A percentile compares a stretch with the other conserved stretches of the same genome.
These are phyloP conservation scores for Trachurus trachurus DNA, from an alignment of 2,797 vertebrate genomes.

Conservation along the genomic window DNA sequence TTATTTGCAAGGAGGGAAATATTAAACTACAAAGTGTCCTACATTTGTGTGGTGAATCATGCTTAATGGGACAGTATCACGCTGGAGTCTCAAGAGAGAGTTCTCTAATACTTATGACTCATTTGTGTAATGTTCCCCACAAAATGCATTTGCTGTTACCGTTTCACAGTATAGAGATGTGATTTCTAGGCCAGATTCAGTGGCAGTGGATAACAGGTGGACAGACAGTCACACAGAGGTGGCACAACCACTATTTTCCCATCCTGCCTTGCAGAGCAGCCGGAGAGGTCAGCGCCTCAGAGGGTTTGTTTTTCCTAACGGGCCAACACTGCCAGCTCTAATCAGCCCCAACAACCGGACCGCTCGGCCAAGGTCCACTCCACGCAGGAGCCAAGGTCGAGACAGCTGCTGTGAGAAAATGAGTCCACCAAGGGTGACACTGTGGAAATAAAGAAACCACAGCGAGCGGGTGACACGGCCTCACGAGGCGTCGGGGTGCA, in stretches of 20 bases:
- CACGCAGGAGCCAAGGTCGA: constrained; percentile 19
- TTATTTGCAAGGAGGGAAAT: too few relatives aligned
- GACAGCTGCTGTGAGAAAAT: constrained; percentile 26
- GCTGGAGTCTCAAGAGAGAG: too few relatives aligned
- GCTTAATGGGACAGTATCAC: too few relatives aligned
- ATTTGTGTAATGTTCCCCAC: too few relatives aligned
- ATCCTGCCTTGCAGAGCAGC: constrained; percentile 17
- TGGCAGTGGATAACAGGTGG: constrained; percentile 8
- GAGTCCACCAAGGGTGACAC: constrained; percentile 28
- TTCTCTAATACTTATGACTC: too few relatives aligned
- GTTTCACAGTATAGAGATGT: neutral
- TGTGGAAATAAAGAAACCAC: neutral
- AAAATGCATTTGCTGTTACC: neutral
- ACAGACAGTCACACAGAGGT: constrained; percentile 1
- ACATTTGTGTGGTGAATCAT: too few relatives aligned
- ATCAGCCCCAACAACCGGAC: constrained; percentile 31
- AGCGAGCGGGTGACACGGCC: neutral
- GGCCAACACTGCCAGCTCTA: constrained; percentile 32
- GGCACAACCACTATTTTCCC: neutral
- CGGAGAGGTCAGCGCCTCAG: constrained; percentile 19
- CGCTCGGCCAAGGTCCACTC: constrained; percentile 16
- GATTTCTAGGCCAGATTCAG: neutral
- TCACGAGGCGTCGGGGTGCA: constrained; percentile 1
- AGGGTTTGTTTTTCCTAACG: constrained; percentile 35
- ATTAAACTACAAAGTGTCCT: too few relatives aligned